These are phyloP conservation scores for Rhincodon typus DNA, from an alignment of 2,797 vertebrate species.

Conservation along the genomic window DNA sequence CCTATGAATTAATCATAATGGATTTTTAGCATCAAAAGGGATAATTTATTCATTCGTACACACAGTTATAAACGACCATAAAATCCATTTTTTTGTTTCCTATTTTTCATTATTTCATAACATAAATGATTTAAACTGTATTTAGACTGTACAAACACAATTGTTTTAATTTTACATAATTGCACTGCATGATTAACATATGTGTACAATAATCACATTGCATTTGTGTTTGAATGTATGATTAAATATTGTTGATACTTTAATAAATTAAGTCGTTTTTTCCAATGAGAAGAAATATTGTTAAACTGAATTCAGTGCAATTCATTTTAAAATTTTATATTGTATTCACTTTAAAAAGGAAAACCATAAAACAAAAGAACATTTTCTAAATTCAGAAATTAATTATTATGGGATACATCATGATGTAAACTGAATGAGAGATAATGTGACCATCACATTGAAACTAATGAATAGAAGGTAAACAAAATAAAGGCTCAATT, in stretches of 20 bases:
- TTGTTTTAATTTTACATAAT: slow-evolving; percentile 27
- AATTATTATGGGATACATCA: background rate
- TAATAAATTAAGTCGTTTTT: background rate
- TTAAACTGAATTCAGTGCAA: background rate
- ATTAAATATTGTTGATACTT: slow-evolving; percentile 19
- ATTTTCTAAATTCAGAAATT: slow-evolving; percentile 6
- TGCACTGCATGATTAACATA: slow-evolving; percentile 1
- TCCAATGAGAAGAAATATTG: background rate
- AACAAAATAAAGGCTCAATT: background rate
- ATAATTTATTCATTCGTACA: slow-evolving; percentile 15
- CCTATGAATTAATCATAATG: slow-evolving; percentile 21
- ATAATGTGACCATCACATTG: background rate
- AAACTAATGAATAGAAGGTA: background rate
- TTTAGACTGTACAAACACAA: slow-evolving; percentile 20
- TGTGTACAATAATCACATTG: background rate
- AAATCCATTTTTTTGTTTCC: background rate
- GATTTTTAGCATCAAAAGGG: background rate
- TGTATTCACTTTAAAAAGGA: background rate
- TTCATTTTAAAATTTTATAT: background rate
- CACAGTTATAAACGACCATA: background rate
- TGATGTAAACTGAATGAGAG: background rate
- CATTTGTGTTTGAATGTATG: background rate
- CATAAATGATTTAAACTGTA: slow-evolving; percentile 27
- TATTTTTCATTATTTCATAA: slow-evolving; percentile 1
- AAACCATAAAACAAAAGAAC: slow-evolving; percentile 16